phyloP scores from a whole-genome alignment of 2,113 vertebrate genomes.

The Ifrita kowaldi region DNA sequence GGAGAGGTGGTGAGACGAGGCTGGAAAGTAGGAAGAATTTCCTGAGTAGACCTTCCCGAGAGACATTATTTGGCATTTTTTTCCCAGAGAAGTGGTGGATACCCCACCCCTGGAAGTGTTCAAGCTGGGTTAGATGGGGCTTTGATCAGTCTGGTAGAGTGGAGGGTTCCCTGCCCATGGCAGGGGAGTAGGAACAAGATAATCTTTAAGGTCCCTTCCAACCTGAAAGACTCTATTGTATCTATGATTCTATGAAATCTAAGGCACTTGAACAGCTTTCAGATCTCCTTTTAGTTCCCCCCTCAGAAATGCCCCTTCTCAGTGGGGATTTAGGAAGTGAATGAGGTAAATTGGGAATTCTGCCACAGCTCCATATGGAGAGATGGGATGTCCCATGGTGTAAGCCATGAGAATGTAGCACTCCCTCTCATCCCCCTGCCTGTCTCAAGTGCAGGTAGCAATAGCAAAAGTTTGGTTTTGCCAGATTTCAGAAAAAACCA shows the following conservation, averaged over 20 bases:
- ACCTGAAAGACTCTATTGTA: neutral
- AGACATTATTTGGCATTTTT: neutral
- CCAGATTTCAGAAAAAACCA: neutral
- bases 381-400: neutral
- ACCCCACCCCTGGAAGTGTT: neutral
- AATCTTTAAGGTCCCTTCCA: neutral
- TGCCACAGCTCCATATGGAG: neutral
- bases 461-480: neutral
- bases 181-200: fast-evolving
- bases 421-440: neutral
- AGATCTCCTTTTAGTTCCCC: neutral
- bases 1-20: neutral
- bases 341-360: neutral
- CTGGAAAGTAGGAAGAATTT: neutral
- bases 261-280: neutral
- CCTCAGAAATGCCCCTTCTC: neutral
- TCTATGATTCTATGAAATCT: neutral
- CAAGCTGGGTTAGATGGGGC: neutral
- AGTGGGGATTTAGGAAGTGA: neutral
- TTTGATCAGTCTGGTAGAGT: neutral
- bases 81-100: neutral
- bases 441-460: neutral
- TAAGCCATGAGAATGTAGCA: neutral
- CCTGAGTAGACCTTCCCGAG: neutral
- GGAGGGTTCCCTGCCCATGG: neutral